Evolutionary conservation across 2,797 vertebrate species (phyloP), one percentile per base, ranked within the genome.

Genomic region (Periparus ater): DNA sequence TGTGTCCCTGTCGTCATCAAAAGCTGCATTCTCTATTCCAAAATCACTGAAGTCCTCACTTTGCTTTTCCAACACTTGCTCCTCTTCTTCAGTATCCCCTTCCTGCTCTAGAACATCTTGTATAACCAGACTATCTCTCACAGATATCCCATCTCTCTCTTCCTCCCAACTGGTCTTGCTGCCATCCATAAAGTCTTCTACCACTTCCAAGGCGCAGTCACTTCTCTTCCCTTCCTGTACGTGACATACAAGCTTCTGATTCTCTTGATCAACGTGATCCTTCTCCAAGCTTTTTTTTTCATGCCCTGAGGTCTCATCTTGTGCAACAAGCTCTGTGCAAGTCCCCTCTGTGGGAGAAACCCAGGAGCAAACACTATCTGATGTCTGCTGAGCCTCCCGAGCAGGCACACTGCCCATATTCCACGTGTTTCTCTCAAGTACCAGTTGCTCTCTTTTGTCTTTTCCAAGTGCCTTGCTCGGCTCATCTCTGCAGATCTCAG

Each of bases 21-120:
- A 99, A 30, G 98, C 99, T 58, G 97, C 98, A 58, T 99, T 99
- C 96, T 99, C 99, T 92, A 99, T 99, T 70, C 99, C 99, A 54
- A 98, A 99, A 93, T 98, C 71, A 81, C 38, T 76, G 45, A 88
- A 75, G 55, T 98, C 97, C 80, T 96, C 93, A 12, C 77, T 97
- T 86, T 95, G 96, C 72, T 96, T 97, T 93, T 97, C 98, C 67
- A 97, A 93, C 32, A 96, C 97, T 88, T 96, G 96, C 32, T 97
- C 95, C 60, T 98, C 97, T 42, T 97, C 96, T 79, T 95, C 96
- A 48, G 89, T 96, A 50, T 95, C 96, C 23, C 97, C 97, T 32
- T 97, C 98, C 58, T 83, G 94, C 74, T 93, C 95, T 65, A 88
- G 67, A 70, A 93, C 76, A 57, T 75, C 87, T 19, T 48, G 40